Base-by-base conservation (phyloP, 2,113 vertebrate species). In the Panthera uncia region DNA sequence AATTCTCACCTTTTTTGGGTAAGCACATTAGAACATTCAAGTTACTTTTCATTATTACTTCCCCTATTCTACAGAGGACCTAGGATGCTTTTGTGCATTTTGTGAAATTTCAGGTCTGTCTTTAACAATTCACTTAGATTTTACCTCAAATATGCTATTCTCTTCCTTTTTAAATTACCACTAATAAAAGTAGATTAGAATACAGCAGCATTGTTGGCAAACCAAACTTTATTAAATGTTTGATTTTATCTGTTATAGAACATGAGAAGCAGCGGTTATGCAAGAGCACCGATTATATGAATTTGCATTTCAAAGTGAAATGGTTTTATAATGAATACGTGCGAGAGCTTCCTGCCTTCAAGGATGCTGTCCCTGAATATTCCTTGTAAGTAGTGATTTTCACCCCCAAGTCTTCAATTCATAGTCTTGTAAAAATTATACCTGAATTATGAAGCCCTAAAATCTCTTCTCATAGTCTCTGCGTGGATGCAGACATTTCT, bases 231-330 rank as follows among this genome's bases (percentile, higher is more conserved):
- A 96, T 98, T 98, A 97, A 98, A 91, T 97, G 92, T 86, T 98
- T 97, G 97, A 96, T 98, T 98, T 97, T 98, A 98, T 99, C 97
- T 98, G 41, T 99, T 98, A 98, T 98, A 99, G 99, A 99, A 98
- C 99, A 99, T 52, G 99, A 99, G 81, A 99, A 99, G 98, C 99
- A 99, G 86, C 99, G 99, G 89, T 99, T 99, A 99, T 99, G 99
- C 99, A 99, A 99, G 99, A 99, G 99, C 98, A 99, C 99, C 0
- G 99, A 99, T 98, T 99, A 99, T 98, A 99, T 99, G 99, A 99
- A 99, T 99, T 99, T 99, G 98, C 99, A 99, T 99, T 99, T 99
- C 99, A 99, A 99, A 99, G 99, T 99, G 97, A 99, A 99, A 99
- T 99, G 99, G 99, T 99, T 99, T 99, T 99, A 99, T 98, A 99